phyloP scores from a whole-genome alignment of 2,797 vertebrate genomes.

The Loris lydekkerianus region DNA sequence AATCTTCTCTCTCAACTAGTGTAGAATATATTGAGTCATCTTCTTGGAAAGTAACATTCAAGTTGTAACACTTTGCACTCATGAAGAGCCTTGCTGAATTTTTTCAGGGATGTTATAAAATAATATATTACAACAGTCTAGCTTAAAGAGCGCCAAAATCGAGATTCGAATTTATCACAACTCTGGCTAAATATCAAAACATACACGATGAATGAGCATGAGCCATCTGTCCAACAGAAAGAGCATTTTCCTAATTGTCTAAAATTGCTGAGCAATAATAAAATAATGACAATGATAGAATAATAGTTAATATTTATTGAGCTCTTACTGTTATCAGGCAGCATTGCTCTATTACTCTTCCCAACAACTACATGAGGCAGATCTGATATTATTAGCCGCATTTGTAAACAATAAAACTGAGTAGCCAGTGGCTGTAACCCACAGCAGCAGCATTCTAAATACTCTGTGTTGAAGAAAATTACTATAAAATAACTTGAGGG shows the following conservation, averaged over 20 bases:
- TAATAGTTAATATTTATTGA: conserved; percentile 12
- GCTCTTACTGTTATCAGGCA: not conserved
- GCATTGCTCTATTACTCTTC: not conserved
- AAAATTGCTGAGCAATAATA: conserved; percentile 34
- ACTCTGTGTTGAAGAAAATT: not conserved
- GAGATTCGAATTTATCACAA: conserved; percentile 80
- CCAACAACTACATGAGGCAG: not conserved
- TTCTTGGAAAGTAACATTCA: conserved; percentile 82
- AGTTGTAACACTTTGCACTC: conserved; percentile 75
- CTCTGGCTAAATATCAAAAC: conserved; percentile 81
- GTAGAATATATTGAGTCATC: conserved; percentile 69
- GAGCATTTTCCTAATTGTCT: conserved; percentile 59
- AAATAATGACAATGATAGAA: conserved; percentile 13
- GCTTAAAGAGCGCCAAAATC: conserved; percentile 86
- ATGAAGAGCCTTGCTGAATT: conserved; percentile 83
- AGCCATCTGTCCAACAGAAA: conserved; percentile 70
- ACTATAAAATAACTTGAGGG: not conserved
- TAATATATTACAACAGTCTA: conserved; percentile 79
- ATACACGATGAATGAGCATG: conserved; percentile 79
- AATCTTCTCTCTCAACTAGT: conserved; percentile 56
- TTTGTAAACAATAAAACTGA: conserved; percentile 48
- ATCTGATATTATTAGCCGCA: not conserved
- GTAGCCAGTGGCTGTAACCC: not conserved
- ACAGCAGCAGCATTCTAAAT: conserved; percentile 14
- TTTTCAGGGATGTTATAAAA: conserved; percentile 85